Conservation (phyloP, 2,113 vertebrate genomes). For the Ovis canadensis region DNA sequence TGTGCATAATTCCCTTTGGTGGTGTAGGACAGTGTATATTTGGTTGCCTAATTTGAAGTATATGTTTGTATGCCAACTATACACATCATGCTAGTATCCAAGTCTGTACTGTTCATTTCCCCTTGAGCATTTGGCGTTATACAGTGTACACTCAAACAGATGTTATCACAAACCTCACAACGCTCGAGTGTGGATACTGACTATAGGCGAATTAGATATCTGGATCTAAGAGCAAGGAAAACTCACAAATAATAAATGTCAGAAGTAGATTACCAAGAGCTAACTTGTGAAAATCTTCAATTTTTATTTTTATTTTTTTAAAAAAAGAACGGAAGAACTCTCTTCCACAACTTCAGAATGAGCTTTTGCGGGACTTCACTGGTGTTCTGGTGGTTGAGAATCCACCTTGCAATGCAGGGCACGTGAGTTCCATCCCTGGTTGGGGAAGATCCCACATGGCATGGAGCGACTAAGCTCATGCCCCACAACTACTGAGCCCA, state of each 20-base stretch:
- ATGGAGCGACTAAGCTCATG: fast-evolving
- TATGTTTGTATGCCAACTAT: background rate
- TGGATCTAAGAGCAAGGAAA: background rate
- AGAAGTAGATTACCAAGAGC: background rate
- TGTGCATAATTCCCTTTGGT: background rate
- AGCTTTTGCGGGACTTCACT: background rate
- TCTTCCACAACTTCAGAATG: background rate
- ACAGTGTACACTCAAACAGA: background rate
- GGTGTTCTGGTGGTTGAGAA: background rate
- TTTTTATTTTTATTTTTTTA: background rate
- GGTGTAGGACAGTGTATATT: background rate
- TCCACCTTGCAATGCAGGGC: background rate
- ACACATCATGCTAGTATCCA: too few species aligned
- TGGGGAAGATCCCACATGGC: background rate
- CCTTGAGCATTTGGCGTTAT: background rate
- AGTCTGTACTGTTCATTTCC: too few species aligned
- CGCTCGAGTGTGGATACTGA: too few species aligned
- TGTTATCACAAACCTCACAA: too few species aligned
- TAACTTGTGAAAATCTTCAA: background rate
- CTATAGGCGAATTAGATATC: background rate
- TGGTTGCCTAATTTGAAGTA: background rate
- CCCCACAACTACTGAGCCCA: background rate
- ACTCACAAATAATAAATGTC: background rate
- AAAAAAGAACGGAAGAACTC: background rate
- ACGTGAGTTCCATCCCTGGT: background rate